These are phyloP conservation scores for Reticulitermes speratus DNA, from an alignment of 1,140 invertebrate genomes.

Conservation along the genomic window DNA sequence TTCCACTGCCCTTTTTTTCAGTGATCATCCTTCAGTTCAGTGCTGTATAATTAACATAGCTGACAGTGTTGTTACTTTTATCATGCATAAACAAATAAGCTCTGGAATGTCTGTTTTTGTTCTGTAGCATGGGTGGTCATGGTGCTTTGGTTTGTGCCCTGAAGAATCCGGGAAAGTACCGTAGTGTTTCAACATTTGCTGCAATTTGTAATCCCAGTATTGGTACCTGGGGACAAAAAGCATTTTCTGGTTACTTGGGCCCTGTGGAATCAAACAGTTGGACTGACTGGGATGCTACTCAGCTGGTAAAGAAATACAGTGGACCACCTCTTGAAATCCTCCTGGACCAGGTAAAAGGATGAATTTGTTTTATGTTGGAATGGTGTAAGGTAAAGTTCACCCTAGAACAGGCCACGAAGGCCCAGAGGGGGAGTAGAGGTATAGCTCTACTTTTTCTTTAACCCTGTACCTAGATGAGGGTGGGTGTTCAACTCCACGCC, in stretches of 20 bases:
- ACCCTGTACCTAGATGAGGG: too few species aligned
- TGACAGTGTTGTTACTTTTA: background rate
- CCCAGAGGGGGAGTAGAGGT: too few species aligned
- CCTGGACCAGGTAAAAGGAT: conserved; percentile 78
- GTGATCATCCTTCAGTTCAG: background rate
- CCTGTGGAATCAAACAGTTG: conserved; percentile 52
- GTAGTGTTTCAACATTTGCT: conserved; percentile 93
- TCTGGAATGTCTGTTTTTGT: background rate
- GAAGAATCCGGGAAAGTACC: conserved; percentile 88
- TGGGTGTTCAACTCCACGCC: too few species aligned
- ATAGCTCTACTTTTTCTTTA: too few species aligned
- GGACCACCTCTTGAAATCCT: conserved; percentile 82
- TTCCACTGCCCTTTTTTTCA: too few species aligned
- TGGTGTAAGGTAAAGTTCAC: too few species aligned
- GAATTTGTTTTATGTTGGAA: background rate
- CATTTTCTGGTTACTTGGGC: conserved; percentile 86
- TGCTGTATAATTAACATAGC: background rate
- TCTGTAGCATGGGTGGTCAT: conserved; percentile 92
- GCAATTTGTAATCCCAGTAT: conserved; percentile 89
- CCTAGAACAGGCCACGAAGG: too few species aligned
- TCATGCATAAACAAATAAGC: background rate
- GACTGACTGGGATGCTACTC: conserved; percentile 81
- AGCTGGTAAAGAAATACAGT: conserved; percentile 78
- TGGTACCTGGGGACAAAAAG: conserved; percentile 86
- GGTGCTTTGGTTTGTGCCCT: conserved; percentile 90